Conservation (phyloP, 2,113 vertebrate species). For the Daphoenositta chrysoptera region DNA sequence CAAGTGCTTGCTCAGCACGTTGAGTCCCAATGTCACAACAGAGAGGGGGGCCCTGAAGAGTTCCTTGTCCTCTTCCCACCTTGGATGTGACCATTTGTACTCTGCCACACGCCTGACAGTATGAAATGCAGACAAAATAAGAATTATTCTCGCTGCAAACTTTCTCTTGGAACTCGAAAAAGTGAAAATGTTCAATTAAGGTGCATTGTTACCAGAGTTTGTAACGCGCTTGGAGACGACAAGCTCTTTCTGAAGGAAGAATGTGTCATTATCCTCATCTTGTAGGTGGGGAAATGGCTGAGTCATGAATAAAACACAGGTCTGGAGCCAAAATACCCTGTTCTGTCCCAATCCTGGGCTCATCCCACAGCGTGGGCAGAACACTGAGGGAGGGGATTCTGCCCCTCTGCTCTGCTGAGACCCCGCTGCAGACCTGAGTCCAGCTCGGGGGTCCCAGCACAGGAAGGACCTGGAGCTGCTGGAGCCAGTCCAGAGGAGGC, state of each 20-base stretch:
- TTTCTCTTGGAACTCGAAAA: background rate
- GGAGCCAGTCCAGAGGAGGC: accelerated
- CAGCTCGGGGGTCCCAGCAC: accelerated
- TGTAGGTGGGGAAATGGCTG: background rate
- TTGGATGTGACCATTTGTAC: background rate
- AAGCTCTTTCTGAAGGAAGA: background rate
- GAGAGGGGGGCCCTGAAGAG: background rate
- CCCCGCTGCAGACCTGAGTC: accelerated
- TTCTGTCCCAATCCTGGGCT: background rate
- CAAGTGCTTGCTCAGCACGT: background rate
- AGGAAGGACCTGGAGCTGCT: background rate
- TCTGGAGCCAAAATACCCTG: background rate
- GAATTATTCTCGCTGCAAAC: background rate
- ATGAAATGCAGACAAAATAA: background rate
- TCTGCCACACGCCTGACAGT: background rate
- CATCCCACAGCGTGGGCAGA: background rate
- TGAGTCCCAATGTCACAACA: background rate
- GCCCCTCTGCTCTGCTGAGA: background rate
- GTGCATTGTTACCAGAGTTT: background rate
- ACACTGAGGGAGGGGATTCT: background rate
- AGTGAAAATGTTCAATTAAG: background rate
- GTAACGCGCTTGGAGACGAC: background rate
- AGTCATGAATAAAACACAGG: background rate
- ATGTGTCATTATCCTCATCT: background rate
- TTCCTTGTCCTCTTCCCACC: background rate